Evolutionary conservation across 1,140 invertebrate species (phyloP).

Genomic region (Drosophila nasuta): DNA sequence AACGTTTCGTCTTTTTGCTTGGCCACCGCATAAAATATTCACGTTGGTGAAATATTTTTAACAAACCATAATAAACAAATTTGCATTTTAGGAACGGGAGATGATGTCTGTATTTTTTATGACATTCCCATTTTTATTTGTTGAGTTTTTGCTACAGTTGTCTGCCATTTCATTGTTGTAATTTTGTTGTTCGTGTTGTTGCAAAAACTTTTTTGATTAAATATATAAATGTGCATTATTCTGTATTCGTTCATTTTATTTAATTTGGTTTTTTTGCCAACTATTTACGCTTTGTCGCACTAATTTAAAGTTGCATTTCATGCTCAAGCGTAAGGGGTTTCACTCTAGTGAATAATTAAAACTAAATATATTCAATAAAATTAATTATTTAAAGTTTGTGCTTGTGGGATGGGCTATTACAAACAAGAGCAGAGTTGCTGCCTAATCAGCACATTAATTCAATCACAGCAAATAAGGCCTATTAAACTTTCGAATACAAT

Average conservation of each 20-base stretch:
- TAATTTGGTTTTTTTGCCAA: conserved; percentile 5
- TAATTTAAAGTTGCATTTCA: conserved; percentile 61
- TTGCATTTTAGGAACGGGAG: conserved; percentile 54
- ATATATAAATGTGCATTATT: conserved; percentile 37
- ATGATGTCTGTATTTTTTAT: conserved; percentile 1
- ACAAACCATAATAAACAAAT: conserved; percentile 81
- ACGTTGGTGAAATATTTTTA: conserved; percentile 68
- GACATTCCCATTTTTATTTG: conserved; percentile 16
- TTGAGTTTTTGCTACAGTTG: conserved; percentile 38
- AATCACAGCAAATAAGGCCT: background rate
- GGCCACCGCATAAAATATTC: conserved; percentile 67
- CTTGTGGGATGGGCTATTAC: background rate
- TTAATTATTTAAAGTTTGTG: background rate
- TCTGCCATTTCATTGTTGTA: conserved; percentile 21
- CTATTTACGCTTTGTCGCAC: conserved; percentile 24
- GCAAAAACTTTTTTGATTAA: conserved; percentile 67
- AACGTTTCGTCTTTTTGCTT: conserved; percentile 43
- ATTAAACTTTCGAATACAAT: background rate
- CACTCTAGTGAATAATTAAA: conserved; percentile 22
- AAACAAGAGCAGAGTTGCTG: background rate
- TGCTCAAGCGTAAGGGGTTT: conserved; percentile 34
- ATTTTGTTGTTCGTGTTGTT: conserved; percentile 11
- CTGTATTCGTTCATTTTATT: conserved; percentile 7
- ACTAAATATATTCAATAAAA: conserved; percentile 2
- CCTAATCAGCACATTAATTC: background rate